Conservation (phyloP, 2,888 invertebrate genomes). For the Uropetala carovei region DNA sequence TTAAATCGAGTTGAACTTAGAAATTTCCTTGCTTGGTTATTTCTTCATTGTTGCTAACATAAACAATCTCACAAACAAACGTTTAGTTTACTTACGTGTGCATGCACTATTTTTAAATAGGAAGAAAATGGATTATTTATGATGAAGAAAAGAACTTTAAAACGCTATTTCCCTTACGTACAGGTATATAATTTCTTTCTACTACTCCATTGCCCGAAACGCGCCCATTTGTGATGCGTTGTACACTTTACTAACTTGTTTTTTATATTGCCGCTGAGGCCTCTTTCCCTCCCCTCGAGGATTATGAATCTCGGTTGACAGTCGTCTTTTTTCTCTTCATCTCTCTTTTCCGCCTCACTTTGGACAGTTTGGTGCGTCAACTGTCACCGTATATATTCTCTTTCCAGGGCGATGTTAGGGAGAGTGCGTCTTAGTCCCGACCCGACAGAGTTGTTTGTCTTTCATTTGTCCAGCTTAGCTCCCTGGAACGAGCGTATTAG, state of each 20-base stretch:
- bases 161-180: too few relatives aligned
- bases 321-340: neutral
- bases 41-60: too few relatives aligned
- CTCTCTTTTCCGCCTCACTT: neutral
- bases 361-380: slow-evolving; percentile 38
- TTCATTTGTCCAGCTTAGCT: slow-evolving; percentile 33
- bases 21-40: too few relatives aligned
- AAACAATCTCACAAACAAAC: too few relatives aligned
- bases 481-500: neutral
- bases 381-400: slow-evolving; percentile 40
- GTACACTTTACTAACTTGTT: neutral
- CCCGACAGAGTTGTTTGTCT: slow-evolving; percentile 10
- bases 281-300: neutral
- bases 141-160: too few relatives aligned
- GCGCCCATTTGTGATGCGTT: too few relatives aligned
- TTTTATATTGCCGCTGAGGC: neutral
- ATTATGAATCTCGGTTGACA: slow-evolving; percentile 37
- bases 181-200: too few relatives aligned
- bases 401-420: neutral
- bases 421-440: neutral
- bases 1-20: too few relatives aligned
- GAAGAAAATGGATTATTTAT: too few relatives aligned
- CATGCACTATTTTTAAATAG: too few relatives aligned
- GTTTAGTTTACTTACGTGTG: too few relatives aligned
- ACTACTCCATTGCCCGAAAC: too few relatives aligned